Evolutionary conservation across 2,797 vertebrate genomes (phyloP).

Genomic region (Bradypodion ventrale): DNA sequence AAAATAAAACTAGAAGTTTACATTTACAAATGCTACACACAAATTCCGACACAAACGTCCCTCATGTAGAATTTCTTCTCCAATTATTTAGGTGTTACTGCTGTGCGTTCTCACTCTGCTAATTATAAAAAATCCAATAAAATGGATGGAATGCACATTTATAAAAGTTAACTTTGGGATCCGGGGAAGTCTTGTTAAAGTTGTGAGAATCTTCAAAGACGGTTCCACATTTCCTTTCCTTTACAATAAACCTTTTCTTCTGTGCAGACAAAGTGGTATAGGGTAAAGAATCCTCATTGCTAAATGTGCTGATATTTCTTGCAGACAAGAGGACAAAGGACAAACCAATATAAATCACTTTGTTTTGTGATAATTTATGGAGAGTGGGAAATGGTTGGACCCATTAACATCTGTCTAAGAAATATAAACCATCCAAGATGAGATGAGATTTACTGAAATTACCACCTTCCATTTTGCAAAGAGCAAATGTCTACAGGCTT

Average conservation of each 20-base stretch:
- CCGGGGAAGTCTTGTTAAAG: constrained; percentile 5
- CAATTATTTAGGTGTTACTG: background rate
- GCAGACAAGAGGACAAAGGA: constrained; percentile 22
- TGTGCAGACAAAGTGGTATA: background rate
- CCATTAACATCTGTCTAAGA: constrained; percentile 15
- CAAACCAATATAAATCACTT: background rate
- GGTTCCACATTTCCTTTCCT: background rate
- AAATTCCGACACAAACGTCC: no score
- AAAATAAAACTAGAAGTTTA: no score
- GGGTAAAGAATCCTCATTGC: background rate
- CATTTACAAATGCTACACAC: no score
- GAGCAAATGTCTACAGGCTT: constrained; percentile 1
- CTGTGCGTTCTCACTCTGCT: background rate
- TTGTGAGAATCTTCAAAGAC: background rate
- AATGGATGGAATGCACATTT: background rate
- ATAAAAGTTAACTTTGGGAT: background rate
- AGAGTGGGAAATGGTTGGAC: background rate
- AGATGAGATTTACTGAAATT: constrained; percentile 28
- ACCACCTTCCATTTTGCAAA: background rate
- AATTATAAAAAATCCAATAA: constrained; percentile 2
- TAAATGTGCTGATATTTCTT: background rate
- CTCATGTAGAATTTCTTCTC: no score
- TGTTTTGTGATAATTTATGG: background rate
- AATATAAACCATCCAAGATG: constrained; percentile 15
- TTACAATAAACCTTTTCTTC: background rate